Conservation (phyloP, 2,797 vertebrate genomes). For the Alca torda region DNA sequence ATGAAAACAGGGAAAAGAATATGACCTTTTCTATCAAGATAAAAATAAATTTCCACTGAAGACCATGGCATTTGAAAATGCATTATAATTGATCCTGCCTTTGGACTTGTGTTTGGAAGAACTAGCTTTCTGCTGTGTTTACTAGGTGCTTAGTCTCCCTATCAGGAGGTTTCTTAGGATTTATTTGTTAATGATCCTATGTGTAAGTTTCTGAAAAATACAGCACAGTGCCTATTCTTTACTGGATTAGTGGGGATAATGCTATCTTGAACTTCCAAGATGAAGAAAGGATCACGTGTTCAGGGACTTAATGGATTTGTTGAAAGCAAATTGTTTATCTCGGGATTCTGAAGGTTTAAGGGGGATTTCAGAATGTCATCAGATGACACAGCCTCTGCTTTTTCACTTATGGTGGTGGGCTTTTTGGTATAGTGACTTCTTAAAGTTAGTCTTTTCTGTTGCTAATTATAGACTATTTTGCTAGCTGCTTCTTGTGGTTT, state of each 20-base stretch:
- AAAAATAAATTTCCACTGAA: background rate
- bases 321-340: background rate
- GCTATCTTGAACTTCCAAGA: background rate
- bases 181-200: background rate
- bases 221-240: background rate
- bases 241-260: slow-evolving; percentile 1
- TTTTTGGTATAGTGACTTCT: background rate
- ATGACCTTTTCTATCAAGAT: slow-evolving; percentile 2
- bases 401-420: background rate
- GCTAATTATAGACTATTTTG: background rate
- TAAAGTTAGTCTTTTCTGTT: background rate
- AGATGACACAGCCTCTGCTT: background rate
- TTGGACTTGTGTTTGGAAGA: background rate
- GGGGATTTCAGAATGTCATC: background rate
- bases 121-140: background rate
- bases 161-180: background rate
- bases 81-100: background rate
- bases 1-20: background rate
- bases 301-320: background rate
- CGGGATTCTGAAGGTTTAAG: background rate
- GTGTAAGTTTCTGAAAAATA: background rate
- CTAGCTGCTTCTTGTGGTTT: background rate
- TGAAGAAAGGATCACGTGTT: background rate
- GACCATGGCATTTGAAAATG: slow-evolving; percentile 5
- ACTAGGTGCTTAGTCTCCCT: background rate